These are phyloP conservation scores for Halichoeres trimaculatus DNA, from an alignment of 2,113 vertebrate genomes.

Conservation along the genomic window DNA sequence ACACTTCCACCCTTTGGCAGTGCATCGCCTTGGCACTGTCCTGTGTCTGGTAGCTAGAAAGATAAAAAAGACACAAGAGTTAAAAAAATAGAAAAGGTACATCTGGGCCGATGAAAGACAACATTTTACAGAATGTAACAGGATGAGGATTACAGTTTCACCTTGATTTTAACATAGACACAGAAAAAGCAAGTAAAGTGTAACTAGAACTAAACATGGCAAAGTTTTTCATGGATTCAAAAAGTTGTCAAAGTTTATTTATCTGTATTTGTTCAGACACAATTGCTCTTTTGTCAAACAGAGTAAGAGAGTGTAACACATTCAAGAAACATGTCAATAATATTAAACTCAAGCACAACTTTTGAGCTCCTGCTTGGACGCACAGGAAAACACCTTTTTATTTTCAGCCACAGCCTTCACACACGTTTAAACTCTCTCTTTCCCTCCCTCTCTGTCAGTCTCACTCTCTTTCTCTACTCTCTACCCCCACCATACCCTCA, in stretches of 20 bases:
- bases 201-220: not conserved
- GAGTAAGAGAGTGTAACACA: not conserved
- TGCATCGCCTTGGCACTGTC: slow-evolving; percentile 56
- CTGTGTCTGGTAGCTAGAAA: slow-evolving; percentile 20
- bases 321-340: slow-evolving; percentile 19
- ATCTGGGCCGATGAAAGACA: not conserved
- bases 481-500: slow-evolving; percentile 51
- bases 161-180: no score
- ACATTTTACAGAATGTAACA: slow-evolving; percentile 12
- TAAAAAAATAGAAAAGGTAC: slow-evolving; percentile 2
- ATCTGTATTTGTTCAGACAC: slow-evolving; percentile 9
- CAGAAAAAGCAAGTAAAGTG: not conserved
- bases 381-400: slow-evolving; percentile 40
- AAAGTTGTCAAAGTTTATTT: not conserved
- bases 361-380: slow-evolving; percentile 10
- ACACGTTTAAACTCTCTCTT: slow-evolving; percentile 11
- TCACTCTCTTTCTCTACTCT: slow-evolving; percentile 10
- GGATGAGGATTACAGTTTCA: no score
- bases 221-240: not conserved
- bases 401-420: slow-evolving; percentile 28
- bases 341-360: slow-evolving; percentile 11
- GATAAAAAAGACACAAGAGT: slow-evolving; percentile 1
- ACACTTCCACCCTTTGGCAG: slow-evolving; percentile 76
- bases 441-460: not conserved
- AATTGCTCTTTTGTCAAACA: slow-evolving; percentile 44